These are phyloP conservation scores for Campopleginae sp. DNA, from an alignment of 2,888 invertebrate species.

Conservation along the genomic window DNA sequence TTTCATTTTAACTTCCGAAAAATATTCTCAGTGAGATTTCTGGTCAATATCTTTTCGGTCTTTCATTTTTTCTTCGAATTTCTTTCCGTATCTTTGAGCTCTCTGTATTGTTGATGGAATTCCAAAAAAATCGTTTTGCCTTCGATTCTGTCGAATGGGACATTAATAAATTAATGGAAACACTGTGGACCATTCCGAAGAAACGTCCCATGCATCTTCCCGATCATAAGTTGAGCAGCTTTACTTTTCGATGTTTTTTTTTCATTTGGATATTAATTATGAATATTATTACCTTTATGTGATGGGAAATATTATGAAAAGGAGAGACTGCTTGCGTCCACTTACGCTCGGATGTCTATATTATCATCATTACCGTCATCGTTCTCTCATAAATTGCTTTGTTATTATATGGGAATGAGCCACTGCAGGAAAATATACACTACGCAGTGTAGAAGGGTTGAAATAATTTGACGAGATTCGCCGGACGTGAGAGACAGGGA, in stretches of 20 bases:
- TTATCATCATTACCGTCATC: constrained; percentile 66
- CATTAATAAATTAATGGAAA: background rate
- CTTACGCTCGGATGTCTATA: constrained; percentile 56
- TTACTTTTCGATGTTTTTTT: constrained; percentile 47
- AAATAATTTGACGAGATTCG: constrained; percentile 62
- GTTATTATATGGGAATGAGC: constrained; percentile 58
- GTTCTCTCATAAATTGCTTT: constrained; percentile 60
- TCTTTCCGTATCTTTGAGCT: constrained; percentile 25
- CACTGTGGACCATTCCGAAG: background rate
- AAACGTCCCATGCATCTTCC: background rate
- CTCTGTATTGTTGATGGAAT: no score
- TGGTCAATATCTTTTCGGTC: no score
- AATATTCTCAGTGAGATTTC: no score
- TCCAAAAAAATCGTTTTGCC: no score
- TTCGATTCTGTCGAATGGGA: no score
- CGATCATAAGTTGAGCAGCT: constrained; percentile 14
- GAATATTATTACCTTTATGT: background rate
- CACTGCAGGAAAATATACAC: constrained; percentile 29
- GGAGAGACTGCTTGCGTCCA: constrained; percentile 32
- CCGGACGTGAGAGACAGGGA: constrained; percentile 33
- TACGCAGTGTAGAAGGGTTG: constrained; percentile 12
- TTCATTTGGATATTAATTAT: constrained; percentile 32
- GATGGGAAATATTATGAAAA: constrained; percentile 29
- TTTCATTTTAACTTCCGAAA: background rate
- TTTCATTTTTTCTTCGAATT: background rate